phyloP scores from a whole-genome alignment of 2,797 vertebrate genomes.

The Enteromius viviparus region DNA sequence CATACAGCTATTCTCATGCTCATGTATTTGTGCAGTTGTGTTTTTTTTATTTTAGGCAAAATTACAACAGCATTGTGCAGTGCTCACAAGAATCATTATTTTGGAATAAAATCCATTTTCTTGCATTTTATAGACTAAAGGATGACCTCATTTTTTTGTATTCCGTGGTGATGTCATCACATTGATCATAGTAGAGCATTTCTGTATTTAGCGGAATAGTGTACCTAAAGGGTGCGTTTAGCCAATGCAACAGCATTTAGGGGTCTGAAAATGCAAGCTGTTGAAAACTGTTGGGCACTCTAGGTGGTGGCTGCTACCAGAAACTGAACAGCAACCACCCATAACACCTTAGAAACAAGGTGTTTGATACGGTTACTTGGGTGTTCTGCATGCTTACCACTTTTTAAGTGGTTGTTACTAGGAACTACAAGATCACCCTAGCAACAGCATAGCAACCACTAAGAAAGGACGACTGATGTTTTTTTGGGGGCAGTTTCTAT shows the following conservation, averaged over 20 bases:
- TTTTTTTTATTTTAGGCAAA: slow-evolving; percentile 9
- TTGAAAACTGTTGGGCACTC: not conserved
- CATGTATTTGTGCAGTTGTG: not conserved
- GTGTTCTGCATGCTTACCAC: no score
- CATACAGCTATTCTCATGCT: slow-evolving; percentile 29
- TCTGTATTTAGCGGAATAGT: not conserved
- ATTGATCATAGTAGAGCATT: slow-evolving; percentile 32
- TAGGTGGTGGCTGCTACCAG: not conserved
- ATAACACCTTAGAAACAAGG: not conserved
- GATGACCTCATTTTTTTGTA: slow-evolving; percentile 56
- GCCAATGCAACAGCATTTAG: no score
- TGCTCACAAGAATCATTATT: slow-evolving; percentile 1
- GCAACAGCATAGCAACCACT: not conserved
- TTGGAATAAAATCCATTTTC: not conserved
- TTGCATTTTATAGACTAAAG: not conserved
- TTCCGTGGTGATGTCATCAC: slow-evolving; percentile 39
- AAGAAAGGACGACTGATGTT: not conserved
- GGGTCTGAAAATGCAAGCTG: not conserved
- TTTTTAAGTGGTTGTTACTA: no score
- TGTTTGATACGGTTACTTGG: no score
- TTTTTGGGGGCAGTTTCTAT: not conserved
- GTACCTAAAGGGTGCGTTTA: not conserved
- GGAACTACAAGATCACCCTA: not conserved
- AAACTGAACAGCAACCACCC: not conserved
- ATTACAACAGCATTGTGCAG: not conserved